These are phyloP conservation scores for Catostylus mosaicus DNA, from an alignment of 30 jellyfish, hydroid and myxozoan species.

Conservation along the genomic window DNA sequence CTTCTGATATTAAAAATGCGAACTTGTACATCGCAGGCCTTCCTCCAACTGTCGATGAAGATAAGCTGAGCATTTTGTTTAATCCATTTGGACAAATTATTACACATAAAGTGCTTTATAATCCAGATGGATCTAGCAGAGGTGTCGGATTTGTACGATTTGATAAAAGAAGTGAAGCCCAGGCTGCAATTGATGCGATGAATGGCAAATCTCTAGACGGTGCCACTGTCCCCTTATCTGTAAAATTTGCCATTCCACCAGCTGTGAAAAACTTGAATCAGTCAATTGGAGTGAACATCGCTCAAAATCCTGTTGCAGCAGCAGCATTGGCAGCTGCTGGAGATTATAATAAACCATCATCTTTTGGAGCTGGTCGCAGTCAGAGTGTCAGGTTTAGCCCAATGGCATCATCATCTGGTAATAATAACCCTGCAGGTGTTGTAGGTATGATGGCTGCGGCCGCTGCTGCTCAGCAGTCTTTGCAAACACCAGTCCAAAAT, in stretches of 20 bases:
- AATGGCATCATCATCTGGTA: slow-evolving; percentile 48
- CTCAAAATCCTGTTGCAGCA: slow-evolving; percentile 31
- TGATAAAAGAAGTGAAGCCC: slow-evolving; percentile 89
- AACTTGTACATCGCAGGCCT: slow-evolving; percentile 94
- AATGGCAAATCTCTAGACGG: slow-evolving; percentile 87
- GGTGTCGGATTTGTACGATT: slow-evolving; percentile 99
- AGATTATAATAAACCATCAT: no score
- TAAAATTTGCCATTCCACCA: slow-evolving; percentile 97
- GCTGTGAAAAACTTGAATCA: slow-evolving; percentile 88
- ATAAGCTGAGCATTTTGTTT: slow-evolving; percentile 75
- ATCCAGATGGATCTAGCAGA: slow-evolving; percentile 79
- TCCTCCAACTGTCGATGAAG: slow-evolving; percentile 89
- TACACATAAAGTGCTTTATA: slow-evolving; percentile 89
- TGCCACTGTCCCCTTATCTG: slow-evolving; percentile 76
- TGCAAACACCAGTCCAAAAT: slow-evolving; percentile 58
- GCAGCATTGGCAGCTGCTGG: slow-evolving; percentile 53
- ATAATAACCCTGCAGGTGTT: slow-evolving; percentile 25
- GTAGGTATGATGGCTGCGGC: slow-evolving; percentile 70
- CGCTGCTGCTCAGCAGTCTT: slow-evolving; percentile 66
- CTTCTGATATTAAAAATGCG: slow-evolving; percentile 95
- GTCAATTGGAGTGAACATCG: slow-evolving; percentile 35
- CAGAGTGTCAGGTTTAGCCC: slow-evolving; percentile 83
- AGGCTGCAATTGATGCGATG: slow-evolving; percentile 92
- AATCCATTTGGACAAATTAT: slow-evolving; percentile 90
- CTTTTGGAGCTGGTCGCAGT: slow-evolving; percentile 44